These are phyloP conservation scores for Anaspis maculata DNA, from an alignment of 2,888 invertebrate genomes.

Conservation along the genomic window DNA sequence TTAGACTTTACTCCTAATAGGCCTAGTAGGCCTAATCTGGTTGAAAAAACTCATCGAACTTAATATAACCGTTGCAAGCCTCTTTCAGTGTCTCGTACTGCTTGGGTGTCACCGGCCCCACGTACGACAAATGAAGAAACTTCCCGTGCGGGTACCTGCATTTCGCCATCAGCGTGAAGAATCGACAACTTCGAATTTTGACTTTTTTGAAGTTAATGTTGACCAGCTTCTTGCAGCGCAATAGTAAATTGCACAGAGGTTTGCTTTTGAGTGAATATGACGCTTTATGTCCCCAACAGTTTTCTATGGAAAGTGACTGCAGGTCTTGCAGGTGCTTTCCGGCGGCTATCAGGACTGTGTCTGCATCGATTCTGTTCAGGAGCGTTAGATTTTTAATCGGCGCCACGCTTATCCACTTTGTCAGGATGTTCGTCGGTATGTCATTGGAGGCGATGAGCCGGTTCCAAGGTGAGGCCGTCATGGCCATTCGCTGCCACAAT, in stretches of 20 bases:
- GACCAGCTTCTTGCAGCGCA: slow-evolving; percentile 6
- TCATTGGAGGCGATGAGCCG: slow-evolving; percentile 1
- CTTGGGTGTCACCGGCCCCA: slow-evolving; percentile 9
- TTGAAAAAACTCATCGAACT: too few species aligned
- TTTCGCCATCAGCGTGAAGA: slow-evolving; percentile 9
- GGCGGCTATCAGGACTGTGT: slow-evolving; percentile 4
- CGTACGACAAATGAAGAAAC: slow-evolving; percentile 7
- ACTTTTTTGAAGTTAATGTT: slow-evolving; percentile 11
- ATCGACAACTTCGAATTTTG: slow-evolving; percentile 10
- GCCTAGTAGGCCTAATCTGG: too few species aligned
- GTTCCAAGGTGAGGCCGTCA: slow-evolving; percentile 7
- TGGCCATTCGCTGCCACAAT: slow-evolving; percentile 7
- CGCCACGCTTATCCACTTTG: slow-evolving; percentile 6
- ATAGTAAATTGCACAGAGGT: slow-evolving; percentile 8
- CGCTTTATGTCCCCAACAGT: slow-evolving; percentile 9
- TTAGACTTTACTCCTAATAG: too few species aligned
- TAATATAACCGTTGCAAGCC: slow-evolving; percentile 6
- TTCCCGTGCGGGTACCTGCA: slow-evolving; percentile 3
- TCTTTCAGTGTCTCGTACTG: slow-evolving; percentile 7
- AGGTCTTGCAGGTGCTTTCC: slow-evolving; percentile 3
- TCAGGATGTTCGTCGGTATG: slow-evolving; percentile 2
- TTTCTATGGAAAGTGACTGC: slow-evolving; percentile 5
- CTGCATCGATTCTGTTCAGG: slow-evolving; percentile 6
- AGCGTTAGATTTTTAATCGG: slow-evolving; percentile 7
- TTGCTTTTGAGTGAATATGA: slow-evolving; percentile 3